Base-by-base conservation (phyloP, 2,113 vertebrate genomes). In the Nesospiza acunhae region DNA sequence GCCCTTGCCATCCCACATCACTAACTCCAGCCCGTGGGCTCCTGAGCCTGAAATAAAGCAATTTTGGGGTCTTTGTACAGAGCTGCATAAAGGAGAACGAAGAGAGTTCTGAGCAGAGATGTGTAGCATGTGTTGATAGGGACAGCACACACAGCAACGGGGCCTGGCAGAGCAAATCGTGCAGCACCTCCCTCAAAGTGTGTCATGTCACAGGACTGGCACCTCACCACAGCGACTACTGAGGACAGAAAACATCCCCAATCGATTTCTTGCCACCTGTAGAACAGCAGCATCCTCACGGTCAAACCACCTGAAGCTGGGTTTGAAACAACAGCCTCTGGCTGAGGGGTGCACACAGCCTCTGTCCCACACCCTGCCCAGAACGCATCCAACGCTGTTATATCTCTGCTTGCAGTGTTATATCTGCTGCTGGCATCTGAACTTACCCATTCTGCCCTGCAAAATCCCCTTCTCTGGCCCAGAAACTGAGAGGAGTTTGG, bases 361-460 rank as follows among this genome's bases (percentile, higher is more conserved):
- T 62, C 55, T 37, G 24, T 28, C 26, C 14, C 28, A 26, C 3
- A 5, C 26, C 28, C 46, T 35, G 23, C 60, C 50, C 68, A 26
- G 20, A 19, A 27, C 6, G 3, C 3, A 5, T 5, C 46, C 75
- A 59, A 77, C 72, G 60, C 55, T 52, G 27, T 23, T 15, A 1
- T 1, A 13, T 9, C 42, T 58, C 16, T 3, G 2, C 3, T 14
- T 46, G 35, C 15, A 12, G 35, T 17, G 18, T 8, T 41, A 0
- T 2, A 50, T 22, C 60, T 74, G 41, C 39, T 86, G 39, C 83
- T 78, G 66, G 11, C 62, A 76, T 37, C 70, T 46, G 12, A 84
- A 53, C 4, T 31, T 9, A 23, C 35, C 55, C 31, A 16, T 50
- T 33, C 19, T 37, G 14, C 30, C 56, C 63, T 35, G 20, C 2